Evolutionary conservation across 2,113 vertebrate species (phyloP).

Genomic region (Pollimyrus isidori): DNA sequence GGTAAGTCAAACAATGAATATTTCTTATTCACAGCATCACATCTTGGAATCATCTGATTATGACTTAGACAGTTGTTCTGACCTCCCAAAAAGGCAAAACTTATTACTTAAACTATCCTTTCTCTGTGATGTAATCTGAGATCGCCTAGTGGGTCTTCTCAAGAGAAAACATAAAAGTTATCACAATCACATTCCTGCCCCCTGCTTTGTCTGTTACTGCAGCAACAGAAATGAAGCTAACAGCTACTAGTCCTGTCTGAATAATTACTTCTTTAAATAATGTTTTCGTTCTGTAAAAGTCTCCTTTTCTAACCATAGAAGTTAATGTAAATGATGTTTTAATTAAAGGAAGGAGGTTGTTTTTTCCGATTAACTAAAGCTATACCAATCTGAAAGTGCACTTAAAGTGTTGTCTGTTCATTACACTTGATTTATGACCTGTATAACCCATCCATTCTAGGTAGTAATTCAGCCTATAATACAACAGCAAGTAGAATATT

Average conservation of each 20-base stretch:
- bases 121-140: background rate
- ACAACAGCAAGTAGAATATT: background rate
- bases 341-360: background rate
- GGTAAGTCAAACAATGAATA: background rate
- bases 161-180: background rate
- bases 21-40: background rate
- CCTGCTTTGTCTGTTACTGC: background rate
- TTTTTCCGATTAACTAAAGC: background rate
- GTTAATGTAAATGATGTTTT: background rate
- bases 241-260: background rate
- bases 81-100: background rate
- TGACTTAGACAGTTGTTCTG: background rate
- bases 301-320: background rate
- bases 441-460: constrained; percentile 3
- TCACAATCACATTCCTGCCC: background rate
- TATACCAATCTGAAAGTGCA: background rate
- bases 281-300: background rate
- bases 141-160: background rate
- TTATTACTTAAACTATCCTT: background rate
- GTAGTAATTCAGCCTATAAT: background rate
- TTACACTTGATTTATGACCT: background rate
- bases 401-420: background rate
- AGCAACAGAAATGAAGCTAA: background rate
- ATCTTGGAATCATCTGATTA: background rate
- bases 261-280: background rate